Evolutionary conservation across 30 jellyfish, hydroid and myxozoan species (phyloP), one percentile per base, ranked within the genome.

Genomic region (Hydractinia echinata): DNA sequence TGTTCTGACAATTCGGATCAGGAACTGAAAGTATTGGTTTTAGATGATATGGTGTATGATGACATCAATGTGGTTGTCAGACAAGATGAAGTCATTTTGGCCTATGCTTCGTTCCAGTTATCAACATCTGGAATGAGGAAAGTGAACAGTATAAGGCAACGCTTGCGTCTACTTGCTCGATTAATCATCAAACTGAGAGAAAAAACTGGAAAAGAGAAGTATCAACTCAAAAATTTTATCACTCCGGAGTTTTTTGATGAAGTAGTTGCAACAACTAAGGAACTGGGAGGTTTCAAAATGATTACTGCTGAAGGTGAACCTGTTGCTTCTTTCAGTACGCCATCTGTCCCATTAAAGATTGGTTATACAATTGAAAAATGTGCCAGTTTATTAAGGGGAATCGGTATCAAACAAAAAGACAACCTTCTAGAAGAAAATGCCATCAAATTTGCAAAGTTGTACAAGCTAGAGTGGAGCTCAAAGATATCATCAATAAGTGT

Each of bases 131-230:
- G 92, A 15, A 49, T 73, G 66, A 68, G 53, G 61, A 84, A 66
- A 56, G 69, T 81, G 69, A 64, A 68, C 60, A 53, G 60, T 58
- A 76, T 72, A 51, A 20, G 81, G 54, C 80, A 83, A 56, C 72
- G 73, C 54, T 71, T 83, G 90, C 68, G 88, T 55, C 53, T 83
- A 61, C 79, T 85, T 14, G 88, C 94, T 50, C 77, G 88, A 44
- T 79, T 85, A 21, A 44, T 79, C 20, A 64, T 76, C 51, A 62
- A 78, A 73, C 20, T 85, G 49, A 48, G 87, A n/a, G 70, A 64
- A 53, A 14, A 51, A 21, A 18, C 82, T 16, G 78, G 77, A 53
- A 66, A 64, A 4, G 81, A 69, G 30, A 0, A 58, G 51, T 66
- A 67, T 49, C 73, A 79, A 53, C 88, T 62, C n/a, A 55, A 64